Conservation (phyloP, 1,140 invertebrate species). For the Drosophila grimshawi region DNA sequence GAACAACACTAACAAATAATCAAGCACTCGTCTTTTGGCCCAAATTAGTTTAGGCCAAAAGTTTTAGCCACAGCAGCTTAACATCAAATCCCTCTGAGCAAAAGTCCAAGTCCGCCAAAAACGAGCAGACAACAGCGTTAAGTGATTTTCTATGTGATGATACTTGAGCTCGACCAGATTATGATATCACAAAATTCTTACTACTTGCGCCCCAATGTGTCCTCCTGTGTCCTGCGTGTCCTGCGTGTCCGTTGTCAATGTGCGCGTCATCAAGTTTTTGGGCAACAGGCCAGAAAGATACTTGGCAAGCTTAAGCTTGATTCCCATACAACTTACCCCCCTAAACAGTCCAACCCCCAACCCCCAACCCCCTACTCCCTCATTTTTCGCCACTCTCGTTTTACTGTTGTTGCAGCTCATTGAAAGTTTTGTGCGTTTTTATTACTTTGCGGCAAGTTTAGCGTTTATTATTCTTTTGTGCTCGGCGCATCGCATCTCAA, state of each 20-base stretch:
- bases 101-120: constrained; percentile 10
- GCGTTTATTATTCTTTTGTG: constrained; percentile 61
- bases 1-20: constrained; percentile 63
- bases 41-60: constrained; percentile 81
- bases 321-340: neutral
- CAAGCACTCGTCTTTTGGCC: constrained; percentile 66
- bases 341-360: no score
- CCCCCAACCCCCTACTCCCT: neutral
- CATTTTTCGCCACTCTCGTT: constrained; percentile 14
- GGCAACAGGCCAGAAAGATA: constrained; percentile 65
- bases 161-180: constrained; percentile 78
- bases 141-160: constrained; percentile 83
- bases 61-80: constrained; percentile 81
- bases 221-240: constrained; percentile 9
- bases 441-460: constrained; percentile 70
- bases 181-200: constrained; percentile 78
- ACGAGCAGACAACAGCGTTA: constrained; percentile 65
- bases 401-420: constrained; percentile 66
- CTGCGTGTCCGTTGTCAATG: constrained; percentile 60
- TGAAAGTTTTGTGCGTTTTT: constrained; percentile 80
- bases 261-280: constrained; percentile 65
- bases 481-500: constrained; percentile 27
- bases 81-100: constrained; percentile 69
- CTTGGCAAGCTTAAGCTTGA: constrained; percentile 35
- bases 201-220: neutral